phyloP scores from a whole-genome alignment of 1,140 invertebrate genomes.

The Heliconius eleuchia region DNA sequence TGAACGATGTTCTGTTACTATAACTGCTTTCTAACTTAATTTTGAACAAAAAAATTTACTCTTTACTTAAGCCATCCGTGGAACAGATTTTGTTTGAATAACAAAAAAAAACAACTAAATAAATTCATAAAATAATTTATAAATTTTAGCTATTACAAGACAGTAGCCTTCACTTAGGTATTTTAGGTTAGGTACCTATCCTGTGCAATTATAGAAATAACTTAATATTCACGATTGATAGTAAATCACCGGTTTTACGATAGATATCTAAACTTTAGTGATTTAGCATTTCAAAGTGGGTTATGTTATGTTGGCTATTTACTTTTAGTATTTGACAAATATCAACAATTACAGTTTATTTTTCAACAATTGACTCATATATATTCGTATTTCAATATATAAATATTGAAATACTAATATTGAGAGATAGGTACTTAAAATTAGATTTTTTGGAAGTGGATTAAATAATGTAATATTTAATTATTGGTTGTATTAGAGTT shows the following conservation, averaged over 20 bases:
- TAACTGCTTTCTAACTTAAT: not conserved
- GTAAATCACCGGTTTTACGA: constrained; percentile 5
- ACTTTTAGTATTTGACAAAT: not conserved
- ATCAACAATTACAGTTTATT: too few relatives aligned
- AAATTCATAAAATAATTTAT: not conserved
- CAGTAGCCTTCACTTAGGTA: not conserved
- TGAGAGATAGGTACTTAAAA: too few relatives aligned
- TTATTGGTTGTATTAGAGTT: too few relatives aligned
- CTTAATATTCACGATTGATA: not conserved
- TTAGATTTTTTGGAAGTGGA: too few relatives aligned
- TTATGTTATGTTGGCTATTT: not conserved
- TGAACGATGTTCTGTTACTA: too few relatives aligned
- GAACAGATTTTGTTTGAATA: not conserved
- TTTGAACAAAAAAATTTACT: not conserved
- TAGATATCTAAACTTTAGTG: not conserved
- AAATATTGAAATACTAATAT: too few relatives aligned
- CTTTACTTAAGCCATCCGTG: too few relatives aligned
- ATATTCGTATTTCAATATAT: too few relatives aligned
- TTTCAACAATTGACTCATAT: too few relatives aligned
- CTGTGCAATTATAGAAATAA: not conserved
- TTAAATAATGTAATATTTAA: too few relatives aligned
- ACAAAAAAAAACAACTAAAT: not conserved
- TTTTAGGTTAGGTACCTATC: not conserved
- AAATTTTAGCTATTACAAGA: not conserved
- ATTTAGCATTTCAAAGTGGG: not conserved